Base-by-base conservation (phyloP, 2,888 invertebrate species). In the Drosophila trichaetosa region DNA sequence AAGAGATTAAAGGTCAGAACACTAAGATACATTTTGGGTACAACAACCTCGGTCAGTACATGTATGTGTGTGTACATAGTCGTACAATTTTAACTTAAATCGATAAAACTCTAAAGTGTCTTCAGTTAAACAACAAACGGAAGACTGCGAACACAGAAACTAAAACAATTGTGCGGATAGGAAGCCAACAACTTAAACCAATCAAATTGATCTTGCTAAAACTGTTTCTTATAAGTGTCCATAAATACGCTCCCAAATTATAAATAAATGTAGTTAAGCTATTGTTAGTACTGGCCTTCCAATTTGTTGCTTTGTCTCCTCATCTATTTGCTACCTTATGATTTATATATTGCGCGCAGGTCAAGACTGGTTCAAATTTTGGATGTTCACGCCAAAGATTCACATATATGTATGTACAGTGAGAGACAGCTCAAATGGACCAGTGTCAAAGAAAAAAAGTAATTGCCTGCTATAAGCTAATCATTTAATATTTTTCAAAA, bases 71-170 rank as follows among this genome's bases (percentile, higher is more conserved):
- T 27, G 18, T n/a, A n/a, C 11, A 52, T 68, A 58, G 49, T 66
- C 66, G 59, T 58, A 69, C 49, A 69, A 65, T 69, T 80, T 76
- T 61, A 57, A 54, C 69, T 69, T 56, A 62, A 80, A 73, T 83
- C 84, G 60, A 81, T 83, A 49, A 73, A 70, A 68, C 49, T 70
- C 16, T 31, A 60, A 60, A 31, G 40, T 70, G 27, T 16, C 21
- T 34, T 40, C 33, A 53, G 24, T 11, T 18, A n/a, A n/a, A 54
- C 13, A 21, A 38, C 21, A 59, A 29, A 16, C 2, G 13, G 36
- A 27, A 34, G 31, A 24, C 42, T 27, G 27, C 16, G 29, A 24
- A 51, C 16, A 51, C 2, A 4, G 34, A 38, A 33, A 40, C 51
- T 51, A 51, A 31, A n/a, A 29, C 51, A 51, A 51, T 51, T 18